Evolutionary conservation across 2,797 vertebrate genomes (phyloP), one percentile per base, ranked within the genome.

Genomic region (Nothura maculosa): DNA sequence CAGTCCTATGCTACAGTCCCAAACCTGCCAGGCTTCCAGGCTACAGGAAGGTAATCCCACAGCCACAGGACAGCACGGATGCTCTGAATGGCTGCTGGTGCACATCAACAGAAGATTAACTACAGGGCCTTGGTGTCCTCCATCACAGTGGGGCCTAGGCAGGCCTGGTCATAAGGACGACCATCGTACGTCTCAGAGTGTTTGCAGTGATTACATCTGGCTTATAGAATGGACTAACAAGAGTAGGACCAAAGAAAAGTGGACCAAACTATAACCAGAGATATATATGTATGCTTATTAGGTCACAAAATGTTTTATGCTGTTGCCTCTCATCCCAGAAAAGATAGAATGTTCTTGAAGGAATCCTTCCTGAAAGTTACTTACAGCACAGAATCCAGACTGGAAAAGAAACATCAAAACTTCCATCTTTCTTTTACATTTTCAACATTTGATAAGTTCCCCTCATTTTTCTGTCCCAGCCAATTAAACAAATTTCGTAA

Each of bases 191-290:
- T 22, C 34, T 57, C 40, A 16, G 47, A 87, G 34, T 30, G 3
- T 0, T 1, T 77, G 40, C 43, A 78, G 77, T 0, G 0, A 43
- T 24, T 34, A 38, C 0, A 4, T 10, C 55, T 75, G 0, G 0
- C 17, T 48, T 57, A 81, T 0, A 3, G 54, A 83, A 75, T 1
- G 12, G 12, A 69, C 3, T 22, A 54, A 25, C 21, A 28, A 69
- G 28, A 27, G 36, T 14, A 62, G 15, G 34, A 28, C 19, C 11
- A 60, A 70, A 68, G 25, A 47, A 85, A 58, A 42, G 45, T 1
- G 55, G 24, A 19, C 75, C 34, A 60, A 48, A 68, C 0, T 5
- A 89, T 50, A 45, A 68, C 27, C 40, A 86, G 14, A 85, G 7
- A 54, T 24, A 54, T 9, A 32, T 17, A 63, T 6, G 34, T 7